Percentiles rank a stretch among this genome's conserved stretches.
phyloP scores from a whole-genome alignment of 2,113 vertebrate species.

The Oncorhynchus masou region DNA sequence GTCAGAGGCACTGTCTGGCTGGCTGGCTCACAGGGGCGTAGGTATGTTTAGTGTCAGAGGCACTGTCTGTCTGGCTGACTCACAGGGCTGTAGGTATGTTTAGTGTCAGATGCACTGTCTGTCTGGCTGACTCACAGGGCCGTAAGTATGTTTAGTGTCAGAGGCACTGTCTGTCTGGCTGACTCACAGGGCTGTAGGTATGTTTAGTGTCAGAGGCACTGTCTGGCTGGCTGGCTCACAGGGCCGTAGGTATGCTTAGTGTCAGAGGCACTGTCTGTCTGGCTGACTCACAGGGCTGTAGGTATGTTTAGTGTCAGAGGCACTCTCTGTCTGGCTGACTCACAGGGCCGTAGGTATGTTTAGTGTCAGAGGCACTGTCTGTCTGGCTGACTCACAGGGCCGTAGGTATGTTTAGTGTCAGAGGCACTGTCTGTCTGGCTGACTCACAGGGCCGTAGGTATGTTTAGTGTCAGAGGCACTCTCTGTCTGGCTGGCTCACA shows the following conservation, averaged over 20 bases:
- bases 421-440: too few species aligned
- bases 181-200: too few species aligned
- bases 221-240: not conserved
- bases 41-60: slow-evolving; percentile 4
- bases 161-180: not conserved
- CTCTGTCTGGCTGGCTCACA: too few species aligned
- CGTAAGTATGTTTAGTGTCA: not conserved
- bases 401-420: too few species aligned
- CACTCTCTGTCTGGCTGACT: too few species aligned
- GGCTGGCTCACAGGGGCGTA: not conserved
- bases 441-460: too few species aligned
- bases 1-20: not conserved
- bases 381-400: too few species aligned
- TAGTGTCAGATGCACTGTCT: slow-evolving; percentile 7
- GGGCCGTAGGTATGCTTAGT: not conserved
- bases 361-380: slow-evolving; percentile 1
- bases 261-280: not conserved
- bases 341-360: not conserved
- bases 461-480: too few species aligned
- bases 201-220: not conserved
- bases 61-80: not conserved
- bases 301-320: too few species aligned
- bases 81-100: not conserved
- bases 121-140: not conserved
- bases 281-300: too few species aligned